A percentile compares a stretch with the other conserved stretches of the same genome.
These are phyloP conservation scores for Leptonema lineaticorne DNA, from an alignment of 1,140 invertebrate genomes.

Conservation along the genomic window DNA sequence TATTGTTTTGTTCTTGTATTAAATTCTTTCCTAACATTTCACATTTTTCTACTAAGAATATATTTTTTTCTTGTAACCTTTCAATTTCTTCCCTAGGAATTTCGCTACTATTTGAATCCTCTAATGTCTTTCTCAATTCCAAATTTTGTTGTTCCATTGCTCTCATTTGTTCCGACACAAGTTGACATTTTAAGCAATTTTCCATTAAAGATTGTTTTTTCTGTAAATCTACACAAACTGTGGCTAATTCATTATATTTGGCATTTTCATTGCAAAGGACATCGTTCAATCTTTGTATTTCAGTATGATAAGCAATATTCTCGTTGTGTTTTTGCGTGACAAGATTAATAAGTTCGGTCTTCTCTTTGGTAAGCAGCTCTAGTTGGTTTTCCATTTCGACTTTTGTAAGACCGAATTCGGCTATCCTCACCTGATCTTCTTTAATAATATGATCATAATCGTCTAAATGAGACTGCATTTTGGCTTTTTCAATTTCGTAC, in stretches of 20 bases:
- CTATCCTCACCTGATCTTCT: constrained; percentile 42
- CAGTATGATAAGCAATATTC: constrained; percentile 76
- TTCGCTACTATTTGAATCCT: constrained; percentile 20
- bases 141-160: constrained; percentile 51
- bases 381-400: constrained; percentile 48
- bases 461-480: constrained; percentile 6
- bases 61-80: constrained; percentile 49
- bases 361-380: constrained; percentile 59
- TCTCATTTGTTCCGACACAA: constrained; percentile 45
- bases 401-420: constrained; percentile 46
- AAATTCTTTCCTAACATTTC: constrained; percentile 63
- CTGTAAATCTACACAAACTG: constrained; percentile 55
- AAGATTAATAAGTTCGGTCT: constrained; percentile 72
- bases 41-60: constrained; percentile 60
- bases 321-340: constrained; percentile 82
- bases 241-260: constrained; percentile 55
- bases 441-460: neutral
- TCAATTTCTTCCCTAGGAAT: constrained; percentile 45
- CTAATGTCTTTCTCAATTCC: constrained; percentile 43
- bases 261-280: constrained; percentile 49
- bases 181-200: constrained; percentile 46
- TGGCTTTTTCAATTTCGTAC: constrained; percentile 3
- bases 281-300: constrained; percentile 76
- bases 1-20: constrained; percentile 57
- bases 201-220: constrained; percentile 42